phyloP scores from a whole-genome alignment of 2,888 invertebrate genomes.

The Tipula vernalis region DNA sequence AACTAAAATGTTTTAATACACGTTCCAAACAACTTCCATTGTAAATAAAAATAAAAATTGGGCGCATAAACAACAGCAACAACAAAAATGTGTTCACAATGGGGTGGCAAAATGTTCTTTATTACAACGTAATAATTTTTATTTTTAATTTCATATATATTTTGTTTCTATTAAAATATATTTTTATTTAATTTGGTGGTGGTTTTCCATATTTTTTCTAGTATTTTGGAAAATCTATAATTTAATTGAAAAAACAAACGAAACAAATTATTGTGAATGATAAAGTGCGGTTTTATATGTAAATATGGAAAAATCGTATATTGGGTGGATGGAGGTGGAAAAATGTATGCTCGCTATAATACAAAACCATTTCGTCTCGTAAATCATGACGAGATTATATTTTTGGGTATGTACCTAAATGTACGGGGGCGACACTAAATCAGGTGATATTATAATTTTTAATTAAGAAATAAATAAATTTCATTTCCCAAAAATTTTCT shows the following conservation, averaged over 20 bases:
- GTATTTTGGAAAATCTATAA: background rate
- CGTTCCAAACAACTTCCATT: background rate
- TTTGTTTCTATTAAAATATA: background rate
- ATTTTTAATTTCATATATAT: background rate
- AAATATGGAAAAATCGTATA: background rate
- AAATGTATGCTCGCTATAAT: background rate
- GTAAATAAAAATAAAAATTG: background rate
- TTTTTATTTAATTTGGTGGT: background rate
- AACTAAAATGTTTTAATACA: background rate
- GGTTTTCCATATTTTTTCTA: background rate
- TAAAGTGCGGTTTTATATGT: background rate
- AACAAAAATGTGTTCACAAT: background rate
- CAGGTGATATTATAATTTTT: background rate
- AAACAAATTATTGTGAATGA: background rate
- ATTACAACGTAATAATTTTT: background rate
- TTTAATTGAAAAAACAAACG: background rate
- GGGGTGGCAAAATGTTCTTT: background rate
- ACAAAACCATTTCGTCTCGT: background rate
- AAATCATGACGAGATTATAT: background rate
- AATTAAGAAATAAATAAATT: background rate
- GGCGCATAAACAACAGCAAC: background rate
- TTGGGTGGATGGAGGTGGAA: background rate
- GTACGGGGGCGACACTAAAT: background rate
- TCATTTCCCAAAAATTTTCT: background rate
- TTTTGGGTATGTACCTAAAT: background rate